phyloP scores from a whole-genome alignment of 2,797 vertebrate species.

The Enteromius trimaculatus region DNA sequence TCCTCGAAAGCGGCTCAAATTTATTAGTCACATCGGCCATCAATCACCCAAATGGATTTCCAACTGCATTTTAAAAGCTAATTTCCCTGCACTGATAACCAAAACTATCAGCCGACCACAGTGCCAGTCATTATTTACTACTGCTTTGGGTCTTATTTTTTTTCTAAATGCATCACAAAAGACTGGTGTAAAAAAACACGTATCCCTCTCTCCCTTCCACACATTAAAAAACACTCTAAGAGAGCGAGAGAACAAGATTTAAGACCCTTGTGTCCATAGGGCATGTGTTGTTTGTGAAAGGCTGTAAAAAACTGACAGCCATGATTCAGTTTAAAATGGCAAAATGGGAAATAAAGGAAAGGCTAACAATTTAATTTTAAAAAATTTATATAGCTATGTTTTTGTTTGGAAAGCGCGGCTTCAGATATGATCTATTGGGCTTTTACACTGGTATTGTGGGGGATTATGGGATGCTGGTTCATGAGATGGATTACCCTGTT shows the following conservation, averaged over 20 bases:
- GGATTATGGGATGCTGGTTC: slow-evolving; percentile 55
- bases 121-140: slow-evolving; percentile 79
- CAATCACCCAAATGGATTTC: slow-evolving; percentile 86
- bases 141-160: slow-evolving; percentile 64
- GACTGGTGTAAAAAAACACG: slow-evolving; percentile 64
- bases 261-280: slow-evolving; percentile 62
- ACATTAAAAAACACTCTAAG: slow-evolving; percentile 67
- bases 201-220: slow-evolving; percentile 61
- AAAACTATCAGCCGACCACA: slow-evolving; percentile 71
- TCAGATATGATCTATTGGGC: slow-evolving; percentile 54
- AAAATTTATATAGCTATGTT: slow-evolving; percentile 60
- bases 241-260: slow-evolving; percentile 62
- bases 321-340: slow-evolving; percentile 69
- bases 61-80: slow-evolving; percentile 88
- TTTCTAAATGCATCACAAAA: slow-evolving; percentile 76
- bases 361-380: slow-evolving; percentile 63
- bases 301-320: slow-evolving; percentile 63
- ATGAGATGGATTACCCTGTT: slow-evolving; percentile 42
- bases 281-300: slow-evolving; percentile 67
- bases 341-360: slow-evolving; percentile 63
- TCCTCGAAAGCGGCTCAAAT: slow-evolving; percentile 78
- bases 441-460: slow-evolving; percentile 16
- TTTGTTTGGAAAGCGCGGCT: slow-evolving; percentile 56
- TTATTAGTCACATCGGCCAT: slow-evolving; percentile 82
- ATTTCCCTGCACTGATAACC: slow-evolving; percentile 84